A percentile compares a stretch with the other conserved stretches of the same genome.
Evolutionary conservation across 2,113 vertebrate species (phyloP).

Genomic region (Pycnonotus jocosus): DNA sequence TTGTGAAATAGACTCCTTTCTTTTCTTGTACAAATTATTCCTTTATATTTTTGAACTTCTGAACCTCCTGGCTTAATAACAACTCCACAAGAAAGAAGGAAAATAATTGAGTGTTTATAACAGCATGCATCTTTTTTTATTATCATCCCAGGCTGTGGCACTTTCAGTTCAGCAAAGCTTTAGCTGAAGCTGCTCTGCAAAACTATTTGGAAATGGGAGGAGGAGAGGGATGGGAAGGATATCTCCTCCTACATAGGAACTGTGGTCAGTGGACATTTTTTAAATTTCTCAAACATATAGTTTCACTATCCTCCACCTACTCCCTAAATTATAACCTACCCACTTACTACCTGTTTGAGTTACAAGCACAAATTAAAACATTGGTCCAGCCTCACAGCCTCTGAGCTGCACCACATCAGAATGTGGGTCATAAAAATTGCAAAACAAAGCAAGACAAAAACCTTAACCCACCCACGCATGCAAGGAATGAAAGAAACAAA

Average conservation of each 20-base stretch:
- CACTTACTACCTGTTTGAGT: background rate
- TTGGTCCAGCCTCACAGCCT: background rate
- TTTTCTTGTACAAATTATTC: conserved; percentile 70
- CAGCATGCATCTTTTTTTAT: conserved; percentile 29
- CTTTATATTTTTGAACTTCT: conserved; percentile 68
- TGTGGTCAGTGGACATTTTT: background rate
- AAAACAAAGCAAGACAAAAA: conserved; percentile 9
- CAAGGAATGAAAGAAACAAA: conserved; percentile 9
- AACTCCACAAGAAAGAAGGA: conserved; percentile 44
- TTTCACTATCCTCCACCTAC: background rate
- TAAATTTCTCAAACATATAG: background rate
- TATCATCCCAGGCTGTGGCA: conserved; percentile 27
- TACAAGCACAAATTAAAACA: background rate
- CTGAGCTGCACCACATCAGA: background rate
- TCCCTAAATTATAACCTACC: background rate
- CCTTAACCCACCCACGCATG: background rate
- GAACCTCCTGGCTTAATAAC: conserved; percentile 56
- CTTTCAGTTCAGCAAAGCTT: background rate
- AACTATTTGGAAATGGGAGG: background rate
- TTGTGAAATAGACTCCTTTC: conserved; percentile 65
- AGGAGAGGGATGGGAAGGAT: background rate
- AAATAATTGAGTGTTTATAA: conserved; percentile 53
- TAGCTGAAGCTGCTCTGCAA: background rate
- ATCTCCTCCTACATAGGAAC: background rate
- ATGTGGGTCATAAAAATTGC: background rate